Evolutionary conservation across 2,797 vertebrate genomes (phyloP), one percentile per base, ranked within the genome.

Genomic region (Microctenopoma steveboyesi): DNA sequence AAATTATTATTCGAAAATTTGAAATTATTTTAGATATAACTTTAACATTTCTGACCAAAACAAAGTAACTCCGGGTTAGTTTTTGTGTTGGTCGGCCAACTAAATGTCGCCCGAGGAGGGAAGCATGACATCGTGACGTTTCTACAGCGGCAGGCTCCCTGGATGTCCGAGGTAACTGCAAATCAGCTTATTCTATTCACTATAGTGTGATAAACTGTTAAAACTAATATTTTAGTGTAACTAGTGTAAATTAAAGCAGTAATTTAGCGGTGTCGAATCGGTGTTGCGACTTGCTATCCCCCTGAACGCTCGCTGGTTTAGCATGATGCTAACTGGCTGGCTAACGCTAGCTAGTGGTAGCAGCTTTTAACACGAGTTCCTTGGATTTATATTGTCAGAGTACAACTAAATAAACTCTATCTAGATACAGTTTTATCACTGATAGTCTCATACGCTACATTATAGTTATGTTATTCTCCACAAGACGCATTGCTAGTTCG

Each of bases 61-160:
- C 45, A 46, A 46, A 46, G 2, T 9, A 46, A 79, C 81, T 67
- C 82, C 81, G 83, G 84, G 53, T 46, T 79, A 79, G 73, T 84
- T 67, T 5, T 5, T 13, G 16, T 15, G 7, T 33, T 39, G 16
- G 48, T 81, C 33, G 86, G 53, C 85, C 85, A 80, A 78, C 83
- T 2, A 51, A 12, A 61, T 72, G 9, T 27, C 22, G 2, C 18
- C 47, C 1, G 3, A 35, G 76, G 68, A 37, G 65, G 71, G 39
- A 55, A 43, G 54, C 0, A 73, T 50, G 82, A 55, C 67, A 37
- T 60, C 69, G 82, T 88, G 86, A 91, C 73, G 79, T 68, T 22
- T 39, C 18, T 22, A 40, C 57, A 33, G 35, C 39, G 27, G 59
- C 69, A 5, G 13, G 28, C 35, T 63, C 55, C 40, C 55, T 65